Percentiles rank a stretch among this genome's conserved stretches.
These are phyloP conservation scores for Nibea albiflora DNA, from an alignment of 2,113 vertebrate species.

Conservation along the genomic window DNA sequence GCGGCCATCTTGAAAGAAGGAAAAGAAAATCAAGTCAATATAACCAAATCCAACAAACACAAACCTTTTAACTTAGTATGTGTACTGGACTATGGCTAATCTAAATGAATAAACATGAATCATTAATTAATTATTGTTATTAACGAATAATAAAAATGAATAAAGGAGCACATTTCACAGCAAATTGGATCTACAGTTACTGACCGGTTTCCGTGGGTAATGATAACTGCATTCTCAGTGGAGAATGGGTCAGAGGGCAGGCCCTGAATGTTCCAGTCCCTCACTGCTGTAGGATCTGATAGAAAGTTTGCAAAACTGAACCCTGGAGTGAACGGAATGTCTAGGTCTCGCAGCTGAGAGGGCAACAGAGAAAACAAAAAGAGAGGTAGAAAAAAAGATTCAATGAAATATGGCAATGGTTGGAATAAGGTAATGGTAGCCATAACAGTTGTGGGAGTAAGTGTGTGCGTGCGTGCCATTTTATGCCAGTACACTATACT, in stretches of 20 bases:
- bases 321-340: slow-evolving; percentile 85
- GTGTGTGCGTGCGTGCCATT: neutral
- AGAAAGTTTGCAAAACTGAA: slow-evolving; percentile 89
- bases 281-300: slow-evolving; percentile 87
- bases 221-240: slow-evolving; percentile 91
- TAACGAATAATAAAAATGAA: too few relatives aligned
- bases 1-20: slow-evolving; percentile 86
- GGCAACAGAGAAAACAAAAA: neutral
- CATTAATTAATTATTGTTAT: too few relatives aligned
- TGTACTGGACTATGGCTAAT: neutral
- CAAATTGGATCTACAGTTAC: slow-evolving; percentile 4
- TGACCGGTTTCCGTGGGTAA: slow-evolving; percentile 90
- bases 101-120: neutral
- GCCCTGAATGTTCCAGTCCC: slow-evolving; percentile 93
- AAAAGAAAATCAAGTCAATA: neutral
- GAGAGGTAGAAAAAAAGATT: neutral
- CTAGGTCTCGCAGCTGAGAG: slow-evolving; percentile 80
- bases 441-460: neutral
- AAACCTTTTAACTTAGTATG: neutral
- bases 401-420: too few relatives aligned
- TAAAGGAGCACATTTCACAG: too few relatives aligned
- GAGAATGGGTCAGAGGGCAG: slow-evolving; percentile 91
- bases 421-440: too few relatives aligned
- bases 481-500: too few relatives aligned
- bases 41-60: neutral